phyloP scores from a whole-genome alignment of 2,113 vertebrate genomes.

The Datnioides undecimradiatus region DNA sequence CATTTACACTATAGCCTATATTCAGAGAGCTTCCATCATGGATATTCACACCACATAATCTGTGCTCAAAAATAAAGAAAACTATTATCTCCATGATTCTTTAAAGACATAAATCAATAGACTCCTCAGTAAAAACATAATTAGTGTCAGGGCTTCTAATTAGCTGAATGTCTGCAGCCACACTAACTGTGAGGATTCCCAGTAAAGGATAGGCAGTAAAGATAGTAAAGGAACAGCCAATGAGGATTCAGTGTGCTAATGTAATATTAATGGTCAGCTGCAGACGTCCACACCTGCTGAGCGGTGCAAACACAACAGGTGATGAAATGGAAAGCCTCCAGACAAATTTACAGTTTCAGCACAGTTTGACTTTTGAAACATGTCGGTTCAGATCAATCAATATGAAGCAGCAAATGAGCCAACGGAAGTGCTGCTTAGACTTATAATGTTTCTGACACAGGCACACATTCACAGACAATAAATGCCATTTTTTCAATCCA shows the following conservation, averaged over 20 bases:
- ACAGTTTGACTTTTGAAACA: background rate
- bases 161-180: conserved; percentile 1
- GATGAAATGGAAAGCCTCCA: background rate
- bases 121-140: background rate
- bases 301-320: conserved; percentile 1
- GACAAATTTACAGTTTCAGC: background rate
- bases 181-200: background rate
- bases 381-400: background rate
- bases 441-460: background rate
- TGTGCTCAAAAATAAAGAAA: background rate
- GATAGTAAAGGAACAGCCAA: no score
- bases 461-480: background rate
- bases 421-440: background rate
- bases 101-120: background rate
- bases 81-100: background rate
- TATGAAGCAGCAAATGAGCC: background rate
- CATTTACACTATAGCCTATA: no score
- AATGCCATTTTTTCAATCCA: background rate
- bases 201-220: conserved; percentile 2
- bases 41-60: background rate
- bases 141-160: conserved; percentile 3
- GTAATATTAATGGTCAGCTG: conserved; percentile 28
- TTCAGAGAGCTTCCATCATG: background rate
- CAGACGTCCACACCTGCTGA: conserved; percentile 15
- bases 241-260: conserved; percentile 1